Evolutionary conservation across 2,113 vertebrate species (phyloP).

Genomic region (Jaculus jaculus): DNA sequence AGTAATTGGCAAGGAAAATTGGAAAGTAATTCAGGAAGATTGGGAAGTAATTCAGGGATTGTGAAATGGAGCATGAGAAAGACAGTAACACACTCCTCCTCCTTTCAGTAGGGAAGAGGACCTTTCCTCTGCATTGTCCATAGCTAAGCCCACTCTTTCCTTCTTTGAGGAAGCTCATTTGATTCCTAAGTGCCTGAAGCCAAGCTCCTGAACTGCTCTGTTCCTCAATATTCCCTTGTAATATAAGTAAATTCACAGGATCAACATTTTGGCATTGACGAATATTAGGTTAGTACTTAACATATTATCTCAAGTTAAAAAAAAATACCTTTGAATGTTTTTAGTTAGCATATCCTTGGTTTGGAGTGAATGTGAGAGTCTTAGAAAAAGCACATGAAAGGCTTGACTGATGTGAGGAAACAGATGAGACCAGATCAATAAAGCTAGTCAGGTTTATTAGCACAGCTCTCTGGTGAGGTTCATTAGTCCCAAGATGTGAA

Average conservation of each 20-base stretch:
- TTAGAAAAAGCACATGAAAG: not conserved
- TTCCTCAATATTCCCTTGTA: not conserved
- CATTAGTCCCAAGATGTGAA: too few species aligned
- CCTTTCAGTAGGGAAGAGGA: fast-evolving
- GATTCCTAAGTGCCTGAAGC: fast-evolving
- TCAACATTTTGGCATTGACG: not conserved
- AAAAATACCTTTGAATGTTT: not conserved
- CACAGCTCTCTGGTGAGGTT: too few species aligned
- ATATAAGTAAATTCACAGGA: not conserved
- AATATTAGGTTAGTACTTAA: not conserved
- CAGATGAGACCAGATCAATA: too few species aligned
- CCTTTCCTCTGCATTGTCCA: fast-evolving
- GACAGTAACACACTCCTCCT: not conserved
- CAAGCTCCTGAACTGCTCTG: not conserved
- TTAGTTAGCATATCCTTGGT: not conserved
- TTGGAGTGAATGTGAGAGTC: not conserved
- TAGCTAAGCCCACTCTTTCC: not conserved
- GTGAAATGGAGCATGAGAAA: not conserved
- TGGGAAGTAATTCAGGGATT: not conserved
- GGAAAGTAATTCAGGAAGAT: not conserved
- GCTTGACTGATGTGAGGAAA: too few species aligned
- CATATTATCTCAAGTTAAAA: not conserved
- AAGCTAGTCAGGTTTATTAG: too few species aligned
- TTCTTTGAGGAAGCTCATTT: fast-evolving
- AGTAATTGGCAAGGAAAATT: not conserved